phyloP scores from a whole-genome alignment of 1,140 invertebrate species.

The Drosophila kurseongensis region DNA sequence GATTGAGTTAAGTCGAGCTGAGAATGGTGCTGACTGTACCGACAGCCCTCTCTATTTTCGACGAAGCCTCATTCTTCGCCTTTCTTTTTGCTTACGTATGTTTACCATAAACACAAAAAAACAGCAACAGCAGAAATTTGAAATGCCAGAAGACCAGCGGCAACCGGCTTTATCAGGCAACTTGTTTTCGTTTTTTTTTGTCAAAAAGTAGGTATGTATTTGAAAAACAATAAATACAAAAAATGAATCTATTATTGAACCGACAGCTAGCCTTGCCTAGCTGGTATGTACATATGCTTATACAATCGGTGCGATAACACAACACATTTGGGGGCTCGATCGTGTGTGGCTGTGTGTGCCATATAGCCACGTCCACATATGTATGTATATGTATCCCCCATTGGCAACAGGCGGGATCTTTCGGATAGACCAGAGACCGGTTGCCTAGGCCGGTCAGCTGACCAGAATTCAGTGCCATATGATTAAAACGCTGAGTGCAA shows the following conservation, averaged over 20 bases:
- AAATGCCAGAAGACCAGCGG: conserved; percentile 24
- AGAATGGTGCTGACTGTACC: conserved; percentile 43
- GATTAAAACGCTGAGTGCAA: conserved; percentile 56
- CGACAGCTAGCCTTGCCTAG: conserved; percentile 1
- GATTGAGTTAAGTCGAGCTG: conserved; percentile 21
- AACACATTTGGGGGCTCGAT: conserved; percentile 78
- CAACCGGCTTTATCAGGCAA: conserved; percentile 48
- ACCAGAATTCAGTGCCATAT: conserved; percentile 65
- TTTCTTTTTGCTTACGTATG: conserved; percentile 45
- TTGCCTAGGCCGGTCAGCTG: conserved; percentile 63
- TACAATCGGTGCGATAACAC: conserved; percentile 70
- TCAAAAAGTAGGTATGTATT: conserved; percentile 12
- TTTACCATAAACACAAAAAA: conserved; percentile 35
- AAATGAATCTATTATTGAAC: conserved; percentile 45
- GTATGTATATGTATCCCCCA: conserved; percentile 38
- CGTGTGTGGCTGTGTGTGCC: conserved; percentile 23
- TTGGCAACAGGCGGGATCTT: conserved; percentile 65
- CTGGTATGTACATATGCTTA: conserved; percentile 30
- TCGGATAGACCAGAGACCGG: conserved; percentile 55
- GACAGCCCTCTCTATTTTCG: conserved; percentile 50
- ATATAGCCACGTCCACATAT: conserved; percentile 55
- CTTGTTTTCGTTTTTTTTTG: conserved; percentile 37
- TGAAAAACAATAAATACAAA: conserved; percentile 42
- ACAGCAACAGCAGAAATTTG: conserved; percentile 14
- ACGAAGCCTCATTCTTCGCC: conserved; percentile 7